Percentiles rank a stretch among this genome's conserved stretches.
These are phyloP conservation scores for Branchellion lobata DNA, from an alignment of 2,888 invertebrate genomes.

Conservation along the genomic window DNA sequence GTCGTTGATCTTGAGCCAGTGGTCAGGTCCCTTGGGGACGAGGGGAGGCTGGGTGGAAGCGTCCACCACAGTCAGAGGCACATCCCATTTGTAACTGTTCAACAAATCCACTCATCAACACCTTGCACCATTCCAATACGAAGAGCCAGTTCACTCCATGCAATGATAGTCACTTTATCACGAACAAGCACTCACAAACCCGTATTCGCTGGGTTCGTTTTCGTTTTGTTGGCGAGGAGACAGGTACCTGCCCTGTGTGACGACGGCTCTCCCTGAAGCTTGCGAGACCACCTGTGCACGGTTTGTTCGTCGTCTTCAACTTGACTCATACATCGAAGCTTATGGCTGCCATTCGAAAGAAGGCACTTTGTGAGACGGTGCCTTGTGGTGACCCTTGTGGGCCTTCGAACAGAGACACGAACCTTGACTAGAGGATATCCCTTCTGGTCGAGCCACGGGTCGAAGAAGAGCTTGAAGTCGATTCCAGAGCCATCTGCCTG, in stretches of 20 bases:
- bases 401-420: too few relatives aligned
- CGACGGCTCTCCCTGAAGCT: background rate
- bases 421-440: slow-evolving; percentile 47
- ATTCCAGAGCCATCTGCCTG: slow-evolving; percentile 45
- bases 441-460: slow-evolving; percentile 48
- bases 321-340: too few relatives aligned
- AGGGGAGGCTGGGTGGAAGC: background rate
- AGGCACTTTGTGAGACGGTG: too few relatives aligned
- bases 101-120: too few relatives aligned
- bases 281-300: background rate
- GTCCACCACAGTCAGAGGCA: slow-evolving; percentile 37
- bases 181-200: slow-evolving; percentile 28
- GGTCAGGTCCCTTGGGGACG: slow-evolving; percentile 25
- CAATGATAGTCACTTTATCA: too few relatives aligned
- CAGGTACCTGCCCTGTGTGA: slow-evolving; percentile 28
- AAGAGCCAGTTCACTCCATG: too few relatives aligned
- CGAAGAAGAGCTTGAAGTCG: slow-evolving; percentile 42
- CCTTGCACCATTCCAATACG: too few relatives aligned
- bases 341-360: too few relatives aligned
- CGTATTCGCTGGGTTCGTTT: slow-evolving; percentile 16
- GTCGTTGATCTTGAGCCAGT: slow-evolving; percentile 33
- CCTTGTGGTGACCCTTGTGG: too few relatives aligned
- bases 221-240: slow-evolving; percentile 26
- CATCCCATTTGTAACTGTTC: slow-evolving; percentile 43
- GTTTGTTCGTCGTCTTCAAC: background rate